Base-by-base conservation (phyloP, 2,888 invertebrate genomes). In the Tubulanus polymorphus region DNA sequence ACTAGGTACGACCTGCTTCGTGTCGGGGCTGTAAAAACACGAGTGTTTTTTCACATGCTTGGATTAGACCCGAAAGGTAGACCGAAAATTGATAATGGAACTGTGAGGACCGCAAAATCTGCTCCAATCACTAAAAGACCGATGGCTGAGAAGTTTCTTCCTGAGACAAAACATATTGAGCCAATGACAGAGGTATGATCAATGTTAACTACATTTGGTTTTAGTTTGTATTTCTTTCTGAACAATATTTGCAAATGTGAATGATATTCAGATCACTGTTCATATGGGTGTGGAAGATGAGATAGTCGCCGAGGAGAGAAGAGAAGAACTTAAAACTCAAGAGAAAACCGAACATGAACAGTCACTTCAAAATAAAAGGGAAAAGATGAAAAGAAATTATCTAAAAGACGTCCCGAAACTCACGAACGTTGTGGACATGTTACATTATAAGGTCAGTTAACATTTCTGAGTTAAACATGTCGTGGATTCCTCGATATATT, bases 1-100 rank as follows among this genome's bases (percentile, higher is more conserved):
- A 57, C n/a, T 54, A 71, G 70, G 51, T 70, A 64, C 60, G 71
- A 71, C 56, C 63, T 60, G 26, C 65, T 65, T 45, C 66, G 64
- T 18, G 57, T 59, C 1, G 68, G 69, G 3, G 66, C 66, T 6
- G 56, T 71, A 18, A 56, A 60, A 12, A 59, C 66, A 2, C 53
- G 56, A 5, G 47, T 62, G 12, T 67, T 71, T 56, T 62, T 68
- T 49, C 60, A 63, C 23, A 25, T 61, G 28, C 57, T 66, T 25
- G 70, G 68, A 2, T 54, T 67, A n/a, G 66, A 66, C 29, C 45
- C 60, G 3, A 51, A 57, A 20, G 64, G 66, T n/a, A 48, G 54
- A 35, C 64, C 67, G 2, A 12, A 18, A 10, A 20, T 3, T 3
- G 37, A n/a, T 3, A n/a, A n/a, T n/a, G n/a, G n/a, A n/a, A n/a